A percentile compares a stretch with the other conserved stretches of the same genome.
These are phyloP conservation scores for Listrodromus nycthemerus DNA, from an alignment of 2,888 invertebrate species.

Conservation along the genomic window DNA sequence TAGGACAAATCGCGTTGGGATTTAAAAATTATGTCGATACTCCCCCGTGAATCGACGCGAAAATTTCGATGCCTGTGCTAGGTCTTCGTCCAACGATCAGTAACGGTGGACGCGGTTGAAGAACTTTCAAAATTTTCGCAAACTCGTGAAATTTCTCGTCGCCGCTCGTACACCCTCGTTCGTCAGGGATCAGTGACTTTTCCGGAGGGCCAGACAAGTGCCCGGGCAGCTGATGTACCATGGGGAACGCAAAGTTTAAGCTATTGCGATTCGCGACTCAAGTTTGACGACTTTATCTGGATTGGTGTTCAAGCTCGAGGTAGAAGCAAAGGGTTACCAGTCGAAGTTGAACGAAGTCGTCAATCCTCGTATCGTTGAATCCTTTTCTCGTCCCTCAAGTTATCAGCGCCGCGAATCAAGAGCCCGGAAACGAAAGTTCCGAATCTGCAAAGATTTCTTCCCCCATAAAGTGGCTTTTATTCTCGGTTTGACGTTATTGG, in stretches of 20 bases:
- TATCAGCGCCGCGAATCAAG: constrained; percentile 20
- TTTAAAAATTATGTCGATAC: constrained; percentile 58
- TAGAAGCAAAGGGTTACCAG: constrained; percentile 46
- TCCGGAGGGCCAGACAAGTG: constrained; percentile 36
- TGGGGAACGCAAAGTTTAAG: constrained; percentile 63
- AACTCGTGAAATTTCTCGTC: constrained; percentile 58
- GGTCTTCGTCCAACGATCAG: constrained; percentile 53
- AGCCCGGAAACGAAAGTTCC: constrained; percentile 18
- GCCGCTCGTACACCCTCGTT: constrained; percentile 54
- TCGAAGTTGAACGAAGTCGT: constrained; percentile 60
- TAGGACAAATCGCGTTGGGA: constrained; percentile 44
- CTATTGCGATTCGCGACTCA: constrained; percentile 64
- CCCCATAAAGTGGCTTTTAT: not conserved
- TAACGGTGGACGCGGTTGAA: constrained; percentile 50
- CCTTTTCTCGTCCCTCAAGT: constrained; percentile 19
- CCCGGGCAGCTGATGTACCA: constrained; percentile 53
- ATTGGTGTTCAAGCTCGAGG: constrained; percentile 47
- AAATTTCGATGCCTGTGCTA: constrained; percentile 45
- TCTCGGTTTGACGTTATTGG: not conserved
- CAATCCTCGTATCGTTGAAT: constrained; percentile 62
- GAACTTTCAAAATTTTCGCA: constrained; percentile 65
- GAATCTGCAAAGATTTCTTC: not conserved
- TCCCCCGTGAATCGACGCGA: constrained; percentile 14
- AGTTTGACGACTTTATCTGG: constrained; percentile 64
- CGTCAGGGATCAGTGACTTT: constrained; percentile 64